These are phyloP conservation scores for Coelogynopora nodosa DNA, from an alignment of 2,888 invertebrate genomes.

Conservation along the genomic window DNA sequence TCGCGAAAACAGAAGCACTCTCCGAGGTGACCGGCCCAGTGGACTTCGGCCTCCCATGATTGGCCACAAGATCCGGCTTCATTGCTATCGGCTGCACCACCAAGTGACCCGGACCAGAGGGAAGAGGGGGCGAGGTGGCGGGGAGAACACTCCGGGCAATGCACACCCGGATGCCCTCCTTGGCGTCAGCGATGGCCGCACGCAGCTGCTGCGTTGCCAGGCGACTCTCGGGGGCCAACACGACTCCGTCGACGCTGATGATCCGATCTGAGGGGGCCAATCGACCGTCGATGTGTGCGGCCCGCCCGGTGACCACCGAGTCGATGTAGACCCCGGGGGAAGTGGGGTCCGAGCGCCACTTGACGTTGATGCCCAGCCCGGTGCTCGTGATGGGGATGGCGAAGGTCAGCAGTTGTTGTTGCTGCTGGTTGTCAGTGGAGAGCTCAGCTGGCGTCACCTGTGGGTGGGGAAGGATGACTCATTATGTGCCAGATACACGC, in stretches of 20 bases:
- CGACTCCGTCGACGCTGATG: background rate
- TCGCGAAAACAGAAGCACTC: background rate
- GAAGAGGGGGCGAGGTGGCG: background rate
- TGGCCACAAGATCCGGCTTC: background rate
- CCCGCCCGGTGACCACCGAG: background rate
- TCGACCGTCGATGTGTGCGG: background rate
- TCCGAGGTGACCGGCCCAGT: background rate
- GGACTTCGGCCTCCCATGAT: background rate
- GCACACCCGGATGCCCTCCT: background rate
- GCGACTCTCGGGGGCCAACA: background rate
- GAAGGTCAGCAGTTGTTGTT: background rate
- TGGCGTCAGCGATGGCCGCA: background rate
- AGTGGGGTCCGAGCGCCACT: background rate
- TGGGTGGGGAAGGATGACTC: no score
- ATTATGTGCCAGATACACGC: no score
- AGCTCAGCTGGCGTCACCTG: no score
- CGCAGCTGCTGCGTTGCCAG: background rate
- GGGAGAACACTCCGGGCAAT: background rate
- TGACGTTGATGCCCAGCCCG: conserved; percentile 24
- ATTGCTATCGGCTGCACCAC: background rate
- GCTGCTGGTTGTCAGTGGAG: no score
- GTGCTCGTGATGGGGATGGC: background rate
- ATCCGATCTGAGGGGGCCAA: background rate
- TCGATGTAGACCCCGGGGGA: background rate
- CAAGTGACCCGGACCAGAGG: background rate